These are phyloP conservation scores for Ostrea edulis DNA, from an alignment of 1,140 invertebrate species.

Conservation along the genomic window DNA sequence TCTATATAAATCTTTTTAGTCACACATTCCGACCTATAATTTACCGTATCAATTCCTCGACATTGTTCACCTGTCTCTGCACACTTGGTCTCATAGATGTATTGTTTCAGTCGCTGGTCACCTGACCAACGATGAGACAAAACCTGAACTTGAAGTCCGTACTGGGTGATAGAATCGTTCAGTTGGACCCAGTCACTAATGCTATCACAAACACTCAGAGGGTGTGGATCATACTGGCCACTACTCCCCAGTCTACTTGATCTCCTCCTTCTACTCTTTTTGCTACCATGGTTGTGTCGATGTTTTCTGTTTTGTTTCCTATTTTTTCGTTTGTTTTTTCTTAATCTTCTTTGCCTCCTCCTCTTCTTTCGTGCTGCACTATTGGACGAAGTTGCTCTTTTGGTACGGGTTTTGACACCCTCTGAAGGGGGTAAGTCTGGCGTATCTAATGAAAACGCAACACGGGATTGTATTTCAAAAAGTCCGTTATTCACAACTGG, in stretches of 20 bases:
- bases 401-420: neutral
- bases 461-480: constrained; percentile 38
- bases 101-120: constrained; percentile 44
- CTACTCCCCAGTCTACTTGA: constrained; percentile 12
- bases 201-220: constrained; percentile 48
- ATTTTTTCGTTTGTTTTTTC: constrained; percentile 29
- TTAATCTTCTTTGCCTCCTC: neutral
- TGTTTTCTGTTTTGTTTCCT: constrained; percentile 32
- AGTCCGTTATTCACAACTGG: constrained; percentile 27
- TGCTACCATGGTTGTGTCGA: constrained; percentile 7
- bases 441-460: constrained; percentile 28
- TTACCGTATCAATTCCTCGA: constrained; percentile 44
- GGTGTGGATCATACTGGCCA: neutral
- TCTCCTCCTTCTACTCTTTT: constrained; percentile 17
- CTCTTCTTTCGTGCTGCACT: neutral
- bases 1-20: constrained; percentile 53
- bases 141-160: constrained; percentile 44
- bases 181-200: constrained; percentile 53
- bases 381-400: neutral
- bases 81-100: constrained; percentile 52
- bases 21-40: constrained; percentile 52
- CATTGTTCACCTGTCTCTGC: constrained; percentile 31
- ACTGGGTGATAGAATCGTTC: constrained; percentile 45
- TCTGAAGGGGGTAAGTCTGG: constrained; percentile 41
- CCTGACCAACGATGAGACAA: constrained; percentile 43